Conservation (phyloP, 2,888 invertebrate genomes). For the Eupithecia tripunctaria region DNA sequence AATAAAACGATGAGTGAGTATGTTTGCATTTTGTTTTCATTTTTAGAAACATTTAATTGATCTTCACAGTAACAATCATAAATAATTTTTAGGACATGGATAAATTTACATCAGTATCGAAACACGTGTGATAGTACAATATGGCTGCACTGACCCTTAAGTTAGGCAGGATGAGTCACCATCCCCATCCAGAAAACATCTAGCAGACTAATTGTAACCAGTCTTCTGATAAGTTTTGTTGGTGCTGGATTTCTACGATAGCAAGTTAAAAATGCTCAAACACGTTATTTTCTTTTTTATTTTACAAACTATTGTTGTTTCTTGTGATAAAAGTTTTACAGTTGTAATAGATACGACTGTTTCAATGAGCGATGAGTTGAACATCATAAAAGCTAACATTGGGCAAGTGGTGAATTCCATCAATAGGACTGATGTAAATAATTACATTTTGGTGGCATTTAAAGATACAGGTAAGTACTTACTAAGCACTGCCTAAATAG, state of each 20-base stretch:
- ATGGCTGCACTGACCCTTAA: neutral
- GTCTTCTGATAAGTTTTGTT: neutral
- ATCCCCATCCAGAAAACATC: neutral
- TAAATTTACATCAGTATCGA: neutral
- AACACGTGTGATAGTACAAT: neutral
- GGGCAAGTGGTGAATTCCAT: slow-evolving; percentile 10
- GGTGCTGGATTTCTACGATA: neutral
- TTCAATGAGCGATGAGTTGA: slow-evolving; percentile 11
- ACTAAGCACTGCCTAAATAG: neutral
- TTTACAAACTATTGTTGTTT: neutral
- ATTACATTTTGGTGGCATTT: slow-evolving; percentile 10
- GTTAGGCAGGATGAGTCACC: neutral
- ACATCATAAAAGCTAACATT: slow-evolving; percentile 2
- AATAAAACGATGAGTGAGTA: too few species aligned
- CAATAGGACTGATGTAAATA: slow-evolving; percentile 4
- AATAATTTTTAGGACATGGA: neutral
- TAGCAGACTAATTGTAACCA: neutral
- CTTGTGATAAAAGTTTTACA: slow-evolving; percentile 4
- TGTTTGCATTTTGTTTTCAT: too few species aligned
- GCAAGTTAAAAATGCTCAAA: neutral
- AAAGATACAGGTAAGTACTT: slow-evolving; percentile 9
- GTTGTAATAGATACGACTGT: slow-evolving; percentile 6
- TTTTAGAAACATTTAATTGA: too few species aligned
- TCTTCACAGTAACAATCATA: too few species aligned
- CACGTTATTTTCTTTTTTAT: neutral